phyloP scores from a whole-genome alignment of 1,140 invertebrate species.

The Polypedilum vanderplanki region DNA sequence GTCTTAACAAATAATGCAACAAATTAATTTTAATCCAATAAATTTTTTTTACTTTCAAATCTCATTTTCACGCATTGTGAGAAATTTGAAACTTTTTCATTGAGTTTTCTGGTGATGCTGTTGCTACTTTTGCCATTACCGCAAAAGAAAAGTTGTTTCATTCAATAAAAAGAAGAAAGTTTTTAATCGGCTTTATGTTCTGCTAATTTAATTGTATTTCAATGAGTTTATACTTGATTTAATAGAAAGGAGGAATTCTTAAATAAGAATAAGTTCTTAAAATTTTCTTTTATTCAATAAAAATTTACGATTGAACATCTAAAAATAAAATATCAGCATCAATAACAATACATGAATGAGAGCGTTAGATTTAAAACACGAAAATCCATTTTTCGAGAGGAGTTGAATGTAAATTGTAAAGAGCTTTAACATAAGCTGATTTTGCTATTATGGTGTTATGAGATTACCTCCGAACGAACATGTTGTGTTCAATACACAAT shows the following conservation, averaged over 20 bases:
- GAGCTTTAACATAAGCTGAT: conserved; percentile 11
- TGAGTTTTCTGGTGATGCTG: background rate
- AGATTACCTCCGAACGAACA: background rate
- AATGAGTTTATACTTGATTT: conserved; percentile 13
- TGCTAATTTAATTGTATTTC: conserved; percentile 16
- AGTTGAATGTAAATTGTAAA: background rate
- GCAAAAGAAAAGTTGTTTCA: background rate
- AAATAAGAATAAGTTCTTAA: background rate
- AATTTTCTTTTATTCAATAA: no score
- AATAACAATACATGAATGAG: background rate
- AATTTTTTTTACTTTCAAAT: no score
- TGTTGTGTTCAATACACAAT: conserved; percentile 4
- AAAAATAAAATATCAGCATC: background rate
- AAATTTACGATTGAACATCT: no score
- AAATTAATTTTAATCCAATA: no score
- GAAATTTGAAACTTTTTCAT: no score
- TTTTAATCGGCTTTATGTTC: conserved; percentile 9
- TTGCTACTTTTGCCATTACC: background rate
- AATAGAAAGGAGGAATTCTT: background rate
- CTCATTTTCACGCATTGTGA: no score
- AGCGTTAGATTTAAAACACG: background rate
- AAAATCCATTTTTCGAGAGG: conserved; percentile 1
- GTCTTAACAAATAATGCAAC: no score
- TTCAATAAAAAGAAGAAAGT: background rate
- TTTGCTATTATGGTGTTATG: background rate